Percentiles rank a stretch among this genome's conserved stretches.
Evolutionary conservation across 2,113 vertebrate genomes (phyloP).

Genomic region (Anarrhichthys ocellatus): DNA sequence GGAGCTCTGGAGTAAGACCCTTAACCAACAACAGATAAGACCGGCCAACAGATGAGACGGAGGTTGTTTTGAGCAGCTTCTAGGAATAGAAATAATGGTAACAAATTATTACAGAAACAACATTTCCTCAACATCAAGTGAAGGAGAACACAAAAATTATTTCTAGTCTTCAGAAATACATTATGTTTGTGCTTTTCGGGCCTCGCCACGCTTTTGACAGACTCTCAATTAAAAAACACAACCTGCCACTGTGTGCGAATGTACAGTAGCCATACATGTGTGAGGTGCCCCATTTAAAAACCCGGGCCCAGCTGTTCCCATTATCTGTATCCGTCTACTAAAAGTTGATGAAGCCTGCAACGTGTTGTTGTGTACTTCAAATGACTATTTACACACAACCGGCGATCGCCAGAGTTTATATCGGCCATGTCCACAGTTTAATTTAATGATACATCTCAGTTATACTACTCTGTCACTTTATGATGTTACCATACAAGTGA

Average conservation of each 20-base stretch:
- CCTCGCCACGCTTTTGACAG: background rate
- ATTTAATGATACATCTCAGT: constrained; percentile 19
- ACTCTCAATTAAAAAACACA: constrained; percentile 13
- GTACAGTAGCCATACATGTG: constrained; percentile 31
- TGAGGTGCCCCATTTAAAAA: constrained; percentile 44
- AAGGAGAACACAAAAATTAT: background rate
- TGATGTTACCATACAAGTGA: background rate
- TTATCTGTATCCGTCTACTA: constrained; percentile 42
- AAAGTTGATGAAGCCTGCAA: constrained; percentile 38
- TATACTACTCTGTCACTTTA: background rate
- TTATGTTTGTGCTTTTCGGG: background rate
- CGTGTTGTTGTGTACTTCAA: constrained; percentile 31
- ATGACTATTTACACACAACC: constrained; percentile 13
- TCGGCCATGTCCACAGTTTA: background rate
- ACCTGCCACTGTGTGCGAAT: constrained; percentile 29
- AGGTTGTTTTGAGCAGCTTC: constrained; percentile 4
- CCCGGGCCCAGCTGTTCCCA: constrained; percentile 20
- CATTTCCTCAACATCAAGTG: background rate
- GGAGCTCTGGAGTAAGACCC: background rate
- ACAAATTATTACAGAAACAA: background rate
- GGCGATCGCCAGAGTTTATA: background rate
- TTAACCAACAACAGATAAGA: background rate
- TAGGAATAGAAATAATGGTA: background rate
- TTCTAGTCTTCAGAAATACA: background rate
- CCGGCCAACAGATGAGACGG: background rate